These are phyloP conservation scores for Ophioderma brevispina DNA, from an alignment of 35 echinoderm and acorn worm species.

Conservation along the genomic window DNA sequence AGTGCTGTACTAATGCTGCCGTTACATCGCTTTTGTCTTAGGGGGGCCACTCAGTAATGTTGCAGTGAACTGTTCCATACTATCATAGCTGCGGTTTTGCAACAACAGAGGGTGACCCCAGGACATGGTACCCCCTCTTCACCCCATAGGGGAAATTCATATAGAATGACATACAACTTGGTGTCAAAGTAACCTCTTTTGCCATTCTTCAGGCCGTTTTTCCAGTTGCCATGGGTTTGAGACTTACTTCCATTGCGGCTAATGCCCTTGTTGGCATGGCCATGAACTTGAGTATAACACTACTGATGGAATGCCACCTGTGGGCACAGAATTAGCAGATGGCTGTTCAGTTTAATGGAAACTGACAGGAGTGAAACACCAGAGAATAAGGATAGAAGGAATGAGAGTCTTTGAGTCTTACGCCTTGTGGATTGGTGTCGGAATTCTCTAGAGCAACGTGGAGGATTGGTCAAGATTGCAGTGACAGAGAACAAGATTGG, in stretches of 20 bases:
- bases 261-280: slow-evolving; percentile 28
- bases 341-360: slow-evolving; percentile 57
- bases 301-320: slow-evolving; percentile 54
- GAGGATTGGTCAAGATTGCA: slow-evolving; percentile 80
- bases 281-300: slow-evolving; percentile 65
- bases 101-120: slow-evolving; percentile 59
- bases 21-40: slow-evolving; percentile 22
- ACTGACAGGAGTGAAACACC: slow-evolving; percentile 80
- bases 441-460: slow-evolving; percentile 78
- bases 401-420: slow-evolving; percentile 39
- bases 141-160: slow-evolving; percentile 66
- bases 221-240: slow-evolving; percentile 55
- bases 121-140: slow-evolving; percentile 48
- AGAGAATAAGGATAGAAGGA: slow-evolving; percentile 70
- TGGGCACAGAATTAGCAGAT: not conserved
- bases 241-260: slow-evolving; percentile 43
- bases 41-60: slow-evolving; percentile 52
- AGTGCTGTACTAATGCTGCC: slow-evolving; percentile 59
- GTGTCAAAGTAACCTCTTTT: slow-evolving; percentile 71
- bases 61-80: slow-evolving; percentile 72
- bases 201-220: slow-evolving; percentile 34
- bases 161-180: slow-evolving; percentile 59
- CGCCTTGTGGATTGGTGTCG: slow-evolving; percentile 35
- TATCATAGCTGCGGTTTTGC: slow-evolving; percentile 58
- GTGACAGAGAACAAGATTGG: slow-evolving; percentile 34